A percentile compares a stretch with the other conserved stretches of the same genome.
These are phyloP conservation scores for Lithophane leautieri DNA, from an alignment of 2,888 invertebrate species.

Conservation along the genomic window DNA sequence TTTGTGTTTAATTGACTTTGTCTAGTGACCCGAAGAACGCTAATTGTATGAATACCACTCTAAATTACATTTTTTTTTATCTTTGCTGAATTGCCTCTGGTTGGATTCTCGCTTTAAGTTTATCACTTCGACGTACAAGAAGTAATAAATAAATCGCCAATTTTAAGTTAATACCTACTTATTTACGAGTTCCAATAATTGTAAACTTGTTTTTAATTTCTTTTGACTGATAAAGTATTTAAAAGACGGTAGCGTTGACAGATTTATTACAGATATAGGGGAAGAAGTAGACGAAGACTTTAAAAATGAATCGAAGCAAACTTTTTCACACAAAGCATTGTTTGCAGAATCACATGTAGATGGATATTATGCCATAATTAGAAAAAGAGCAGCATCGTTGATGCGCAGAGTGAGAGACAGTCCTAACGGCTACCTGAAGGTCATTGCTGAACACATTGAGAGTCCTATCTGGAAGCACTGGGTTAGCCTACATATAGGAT, in stretches of 20 bases:
- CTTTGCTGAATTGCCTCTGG: background rate
- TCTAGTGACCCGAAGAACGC: background rate
- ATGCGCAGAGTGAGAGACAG: too few species aligned
- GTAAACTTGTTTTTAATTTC: slow-evolving; percentile 35
- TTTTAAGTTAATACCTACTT: slow-evolving; percentile 42
- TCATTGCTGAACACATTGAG: too few species aligned
- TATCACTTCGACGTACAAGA: slow-evolving; percentile 16
- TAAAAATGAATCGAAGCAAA: background rate
- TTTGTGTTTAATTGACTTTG: slow-evolving; percentile 68
- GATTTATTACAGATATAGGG: slow-evolving; percentile 5
- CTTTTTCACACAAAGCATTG: background rate
- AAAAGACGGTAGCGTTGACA: slow-evolving; percentile 15
- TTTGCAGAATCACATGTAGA: too few species aligned
- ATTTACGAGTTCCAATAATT: slow-evolving; percentile 27
- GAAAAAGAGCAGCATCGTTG: too few species aligned
- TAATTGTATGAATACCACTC: background rate
- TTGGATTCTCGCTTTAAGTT: slow-evolving; percentile 11
- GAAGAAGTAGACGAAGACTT: background rate
- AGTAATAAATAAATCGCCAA: slow-evolving; percentile 43
- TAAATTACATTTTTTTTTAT: background rate
- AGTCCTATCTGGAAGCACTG: too few species aligned
- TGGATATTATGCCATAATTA: too few species aligned
- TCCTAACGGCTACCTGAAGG: too few species aligned
- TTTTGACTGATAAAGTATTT: slow-evolving; percentile 31
- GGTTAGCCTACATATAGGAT: too few species aligned